These are phyloP conservation scores for Nematostella vectensis DNA, from an alignment of 92 coral and sea anemone species.

Conservation along the genomic window DNA sequence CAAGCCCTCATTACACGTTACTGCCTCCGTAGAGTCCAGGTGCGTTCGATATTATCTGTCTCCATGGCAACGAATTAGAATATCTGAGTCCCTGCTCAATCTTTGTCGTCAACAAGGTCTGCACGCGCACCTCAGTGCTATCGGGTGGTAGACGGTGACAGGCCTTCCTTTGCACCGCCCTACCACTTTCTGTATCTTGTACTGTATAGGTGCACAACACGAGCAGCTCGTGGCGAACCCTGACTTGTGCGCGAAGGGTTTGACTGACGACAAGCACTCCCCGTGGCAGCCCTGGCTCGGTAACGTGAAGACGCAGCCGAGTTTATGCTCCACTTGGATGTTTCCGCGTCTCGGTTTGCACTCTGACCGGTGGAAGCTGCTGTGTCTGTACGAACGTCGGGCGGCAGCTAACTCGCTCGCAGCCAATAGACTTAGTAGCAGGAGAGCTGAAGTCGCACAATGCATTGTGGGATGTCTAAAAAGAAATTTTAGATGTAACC, in stretches of 20 bases:
- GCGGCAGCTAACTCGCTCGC: neutral
- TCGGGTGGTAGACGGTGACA: slow-evolving; percentile 29
- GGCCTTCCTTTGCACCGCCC: slow-evolving; percentile 33
- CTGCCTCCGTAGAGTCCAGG: no score
- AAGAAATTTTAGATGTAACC: no score
- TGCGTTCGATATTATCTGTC: no score
- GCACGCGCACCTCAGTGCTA: slow-evolving; percentile 73
- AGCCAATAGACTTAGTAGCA: neutral
- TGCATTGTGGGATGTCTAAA: no score
- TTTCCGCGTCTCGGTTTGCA: slow-evolving; percentile 13
- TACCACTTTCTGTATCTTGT: slow-evolving; percentile 11
- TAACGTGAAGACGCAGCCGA: slow-evolving; percentile 28
- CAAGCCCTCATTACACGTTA: no score
- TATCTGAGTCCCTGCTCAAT: slow-evolving; percentile 5
- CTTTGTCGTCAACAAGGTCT: slow-evolving; percentile 84
- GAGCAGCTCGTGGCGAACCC: slow-evolving; percentile 89
- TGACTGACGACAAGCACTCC: slow-evolving; percentile 82
- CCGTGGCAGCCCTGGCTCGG: slow-evolving; percentile 72
- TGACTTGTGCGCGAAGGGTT: slow-evolving; percentile 46
- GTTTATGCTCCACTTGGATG: slow-evolving; percentile 7
- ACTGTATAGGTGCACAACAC: slow-evolving; percentile 78
- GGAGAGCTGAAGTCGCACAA: neutral
- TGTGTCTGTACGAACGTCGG: neutral
- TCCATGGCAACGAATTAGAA: no score
- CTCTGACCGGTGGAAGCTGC: neutral